These are phyloP conservation scores for Nebria brevicollis DNA, from an alignment of 2,888 invertebrate species.

Conservation along the genomic window DNA sequence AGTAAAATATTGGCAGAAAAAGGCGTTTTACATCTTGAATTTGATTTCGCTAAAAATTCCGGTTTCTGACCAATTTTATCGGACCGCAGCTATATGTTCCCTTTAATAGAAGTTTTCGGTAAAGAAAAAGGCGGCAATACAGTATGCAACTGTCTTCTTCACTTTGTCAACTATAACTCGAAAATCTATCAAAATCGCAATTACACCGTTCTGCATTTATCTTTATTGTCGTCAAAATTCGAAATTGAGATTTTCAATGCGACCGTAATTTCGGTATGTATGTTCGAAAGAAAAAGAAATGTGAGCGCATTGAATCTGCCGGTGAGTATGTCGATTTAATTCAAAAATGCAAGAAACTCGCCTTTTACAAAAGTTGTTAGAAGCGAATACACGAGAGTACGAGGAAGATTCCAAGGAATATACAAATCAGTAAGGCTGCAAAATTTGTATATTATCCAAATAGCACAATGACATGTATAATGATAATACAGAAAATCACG, in stretches of 20 bases:
- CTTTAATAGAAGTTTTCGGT: slow-evolving; percentile 38
- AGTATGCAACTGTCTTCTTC: slow-evolving; percentile 32
- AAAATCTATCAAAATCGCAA: slow-evolving; percentile 12
- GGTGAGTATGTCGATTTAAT: slow-evolving; percentile 6
- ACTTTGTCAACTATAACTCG: slow-evolving; percentile 24
- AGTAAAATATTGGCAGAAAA: slow-evolving; percentile 2
- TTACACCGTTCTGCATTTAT: slow-evolving; percentile 3
- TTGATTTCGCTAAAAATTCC: slow-evolving; percentile 9
- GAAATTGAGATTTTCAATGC: slow-evolving; percentile 1
- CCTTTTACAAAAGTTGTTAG: slow-evolving; percentile 1
- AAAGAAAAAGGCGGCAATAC: slow-evolving; percentile 24
- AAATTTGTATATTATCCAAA: too few species aligned
- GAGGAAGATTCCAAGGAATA: background rate
- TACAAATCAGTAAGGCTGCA: too few species aligned
- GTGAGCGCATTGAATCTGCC: background rate
- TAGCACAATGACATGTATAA: too few species aligned
- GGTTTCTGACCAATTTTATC: slow-evolving; percentile 7
- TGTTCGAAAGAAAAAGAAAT: slow-evolving; percentile 3
- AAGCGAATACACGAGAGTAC: background rate
- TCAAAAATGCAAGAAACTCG: background rate
- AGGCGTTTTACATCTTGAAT: slow-evolving; percentile 6
- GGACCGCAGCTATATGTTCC: slow-evolving; percentile 46
- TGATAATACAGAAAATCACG: too few species aligned
- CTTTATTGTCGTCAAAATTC: background rate
- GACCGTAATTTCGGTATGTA: slow-evolving; percentile 13